Evolutionary conservation across 2,797 vertebrate species (phyloP).

Genomic region (Notamacropus eugenii): DNA sequence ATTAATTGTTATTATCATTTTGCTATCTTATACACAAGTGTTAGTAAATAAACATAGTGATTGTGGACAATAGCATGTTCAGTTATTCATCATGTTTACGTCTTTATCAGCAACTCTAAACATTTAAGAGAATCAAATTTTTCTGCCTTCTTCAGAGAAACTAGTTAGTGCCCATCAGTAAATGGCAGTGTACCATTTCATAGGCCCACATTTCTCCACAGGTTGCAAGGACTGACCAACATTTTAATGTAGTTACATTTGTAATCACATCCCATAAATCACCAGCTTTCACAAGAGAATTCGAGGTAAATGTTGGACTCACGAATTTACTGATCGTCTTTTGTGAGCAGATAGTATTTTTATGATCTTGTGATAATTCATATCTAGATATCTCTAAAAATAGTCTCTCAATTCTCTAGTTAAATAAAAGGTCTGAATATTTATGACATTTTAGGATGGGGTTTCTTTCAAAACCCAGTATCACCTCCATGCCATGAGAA

Average conservation of each 20-base stretch:
- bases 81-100: not conserved
- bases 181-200: not conserved
- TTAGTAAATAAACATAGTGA: not conserved
- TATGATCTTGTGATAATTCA: not conserved
- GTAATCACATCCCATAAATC: not conserved
- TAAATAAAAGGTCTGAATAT: not conserved
- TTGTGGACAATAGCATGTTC: not conserved
- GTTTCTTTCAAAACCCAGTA: not conserved
- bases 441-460: not conserved
- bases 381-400: not conserved
- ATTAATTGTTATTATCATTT: not conserved
- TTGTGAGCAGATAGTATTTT: not conserved
- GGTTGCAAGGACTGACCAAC: not conserved
- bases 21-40: not conserved
- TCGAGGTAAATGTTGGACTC: not conserved
- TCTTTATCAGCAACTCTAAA: not conserved
- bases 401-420: not conserved
- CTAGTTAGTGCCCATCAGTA: not conserved
- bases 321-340: not conserved
- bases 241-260: not conserved
- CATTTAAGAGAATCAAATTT: conserved; percentile 8
- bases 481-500: too few species aligned
- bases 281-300: not conserved
- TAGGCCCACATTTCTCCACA: not conserved
- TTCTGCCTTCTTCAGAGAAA: conserved; percentile 25